A percentile compares a stretch with the other conserved stretches of the same genome.
phyloP scores from a whole-genome alignment of 2,888 invertebrate species.

The Lithophane leautieri region DNA sequence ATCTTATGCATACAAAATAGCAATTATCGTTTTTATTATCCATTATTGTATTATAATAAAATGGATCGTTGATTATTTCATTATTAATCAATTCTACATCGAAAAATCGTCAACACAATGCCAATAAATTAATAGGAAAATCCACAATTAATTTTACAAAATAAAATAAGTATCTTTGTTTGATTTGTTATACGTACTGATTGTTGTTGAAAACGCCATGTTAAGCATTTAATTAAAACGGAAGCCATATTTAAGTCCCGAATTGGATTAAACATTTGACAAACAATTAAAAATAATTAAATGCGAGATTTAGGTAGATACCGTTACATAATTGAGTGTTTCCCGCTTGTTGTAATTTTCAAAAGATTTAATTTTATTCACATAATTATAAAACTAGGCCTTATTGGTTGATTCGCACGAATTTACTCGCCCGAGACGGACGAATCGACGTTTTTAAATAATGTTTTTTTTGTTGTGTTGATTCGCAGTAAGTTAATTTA shows the following conservation, averaged over 20 bases:
- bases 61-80: not conserved
- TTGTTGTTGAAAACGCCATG: constrained; percentile 5
- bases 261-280: constrained; percentile 13
- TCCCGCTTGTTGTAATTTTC: not conserved
- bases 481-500: too few species aligned
- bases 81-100: not conserved
- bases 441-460: too few species aligned
- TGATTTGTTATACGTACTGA: not conserved
- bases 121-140: not conserved
- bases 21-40: not conserved
- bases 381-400: not conserved
- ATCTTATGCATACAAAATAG: not conserved
- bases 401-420: too few species aligned
- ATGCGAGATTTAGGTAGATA: constrained; percentile 6
- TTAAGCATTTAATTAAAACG: constrained; percentile 36
- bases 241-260: constrained; percentile 7
- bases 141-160: not conserved
- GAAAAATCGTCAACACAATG: not conserved
- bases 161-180: constrained; percentile 3
- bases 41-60: not conserved
- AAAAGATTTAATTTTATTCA: not conserved
- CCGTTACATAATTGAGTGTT: not conserved
- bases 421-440: too few species aligned
- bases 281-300: constrained; percentile 35
- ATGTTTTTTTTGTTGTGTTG: too few species aligned